These are phyloP conservation scores for Chaetoderma sp. DNA, from an alignment of 2,888 invertebrate genomes.

Conservation along the genomic window DNA sequence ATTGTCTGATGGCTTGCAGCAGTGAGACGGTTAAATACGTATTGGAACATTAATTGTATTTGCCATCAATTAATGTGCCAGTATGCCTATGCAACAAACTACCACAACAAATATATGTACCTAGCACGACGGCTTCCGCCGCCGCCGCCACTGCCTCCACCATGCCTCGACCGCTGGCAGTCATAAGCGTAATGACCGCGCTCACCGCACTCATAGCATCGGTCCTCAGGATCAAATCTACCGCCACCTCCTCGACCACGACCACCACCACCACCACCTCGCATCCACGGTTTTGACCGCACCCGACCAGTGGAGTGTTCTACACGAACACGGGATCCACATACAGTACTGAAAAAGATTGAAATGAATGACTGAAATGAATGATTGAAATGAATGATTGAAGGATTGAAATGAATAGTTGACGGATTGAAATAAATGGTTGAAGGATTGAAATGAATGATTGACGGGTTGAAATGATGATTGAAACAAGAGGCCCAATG, in stretches of 20 bases:
- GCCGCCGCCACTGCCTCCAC: conserved; percentile 14
- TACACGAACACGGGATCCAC: conserved; percentile 89
- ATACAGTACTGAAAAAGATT: conserved; percentile 74
- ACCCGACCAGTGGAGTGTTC: conserved; percentile 90
- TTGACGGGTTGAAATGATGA: too few relatives aligned
- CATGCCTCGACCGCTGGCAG: conserved; percentile 72
- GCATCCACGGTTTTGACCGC: conserved; percentile 61
- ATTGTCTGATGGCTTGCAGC: too few relatives aligned
- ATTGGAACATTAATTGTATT: too few relatives aligned
- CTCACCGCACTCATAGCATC: conserved; percentile 95
- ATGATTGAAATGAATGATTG: too few relatives aligned
- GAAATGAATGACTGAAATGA: conserved; percentile 14
- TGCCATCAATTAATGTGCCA: too few relatives aligned
- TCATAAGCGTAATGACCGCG: conserved; percentile 94
- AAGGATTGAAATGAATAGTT: too few relatives aligned
- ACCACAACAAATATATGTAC: too few relatives aligned
- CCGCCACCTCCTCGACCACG: conserved; percentile 43
- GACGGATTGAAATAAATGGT: too few relatives aligned
- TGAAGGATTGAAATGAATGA: too few relatives aligned
- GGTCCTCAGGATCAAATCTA: conserved; percentile 87
- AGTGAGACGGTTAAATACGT: too few relatives aligned
- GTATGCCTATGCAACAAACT: too few relatives aligned
- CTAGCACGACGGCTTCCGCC: background rate
- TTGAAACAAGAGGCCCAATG: too few relatives aligned
- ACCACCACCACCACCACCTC: conserved; percentile 41